phyloP scores from a whole-genome alignment of 2,113 vertebrate genomes.

The Empidonax traillii region DNA sequence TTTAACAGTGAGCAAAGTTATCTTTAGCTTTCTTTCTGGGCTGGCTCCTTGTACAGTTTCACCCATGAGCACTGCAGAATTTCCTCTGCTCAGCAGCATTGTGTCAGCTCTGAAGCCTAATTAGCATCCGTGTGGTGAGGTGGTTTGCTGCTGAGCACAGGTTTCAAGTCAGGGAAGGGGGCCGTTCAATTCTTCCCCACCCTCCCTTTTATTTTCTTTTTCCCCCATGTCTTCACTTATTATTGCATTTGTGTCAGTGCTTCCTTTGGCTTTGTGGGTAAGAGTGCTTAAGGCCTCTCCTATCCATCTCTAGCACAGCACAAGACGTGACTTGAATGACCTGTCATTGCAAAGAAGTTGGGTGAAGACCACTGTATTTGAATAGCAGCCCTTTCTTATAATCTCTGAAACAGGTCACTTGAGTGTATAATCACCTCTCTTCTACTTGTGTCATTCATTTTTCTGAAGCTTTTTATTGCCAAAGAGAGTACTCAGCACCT shows the following conservation, averaged over 20 bases:
- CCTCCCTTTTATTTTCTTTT: not conserved
- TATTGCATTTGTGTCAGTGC: not conserved
- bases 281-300: not conserved
- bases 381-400: not conserved
- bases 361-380: not conserved
- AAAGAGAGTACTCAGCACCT: not conserved
- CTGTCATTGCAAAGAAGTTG: not conserved
- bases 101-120: not conserved
- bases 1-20: not conserved
- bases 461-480: not conserved
- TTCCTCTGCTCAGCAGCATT: not conserved
- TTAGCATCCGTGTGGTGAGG: not conserved
- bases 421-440: not conserved
- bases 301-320: not conserved
- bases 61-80: not conserved
- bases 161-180: not conserved
- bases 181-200: not conserved
- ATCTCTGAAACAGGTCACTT: not conserved
- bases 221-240: fast-evolving
- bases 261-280: not conserved
- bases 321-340: not conserved
- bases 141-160: not conserved
- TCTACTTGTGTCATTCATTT: not conserved
- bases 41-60: not conserved
- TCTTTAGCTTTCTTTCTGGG: conserved; percentile 9